Evolutionary conservation across 2,888 invertebrate genomes (phyloP).

Genomic region (Acleris cristana): DNA sequence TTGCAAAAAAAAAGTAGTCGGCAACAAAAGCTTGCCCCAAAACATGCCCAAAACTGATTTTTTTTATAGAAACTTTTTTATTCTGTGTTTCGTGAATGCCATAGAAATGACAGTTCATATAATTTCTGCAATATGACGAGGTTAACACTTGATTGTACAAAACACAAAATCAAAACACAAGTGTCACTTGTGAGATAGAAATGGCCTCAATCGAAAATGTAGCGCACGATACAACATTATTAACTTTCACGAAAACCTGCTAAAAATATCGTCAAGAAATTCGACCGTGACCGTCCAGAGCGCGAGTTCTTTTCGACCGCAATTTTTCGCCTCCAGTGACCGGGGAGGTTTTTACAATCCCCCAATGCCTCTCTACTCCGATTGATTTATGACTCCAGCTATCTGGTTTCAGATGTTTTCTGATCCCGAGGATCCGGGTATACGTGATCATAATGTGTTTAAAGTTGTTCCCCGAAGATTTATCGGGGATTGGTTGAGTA

Average conservation of each 20-base stretch:
- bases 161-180: no score
- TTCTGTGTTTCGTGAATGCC: no score
- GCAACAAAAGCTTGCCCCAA: no score
- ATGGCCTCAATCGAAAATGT: no score
- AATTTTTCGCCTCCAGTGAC: slow-evolving; percentile 54
- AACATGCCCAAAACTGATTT: no score
- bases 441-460: slow-evolving; percentile 37
- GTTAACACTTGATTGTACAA: no score
- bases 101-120: no score
- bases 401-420: slow-evolving; percentile 62
- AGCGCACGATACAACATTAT: no score
- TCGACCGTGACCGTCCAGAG: background rate
- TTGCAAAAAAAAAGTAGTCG: no score
- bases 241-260: background rate
- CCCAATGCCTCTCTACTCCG: slow-evolving; percentile 48
- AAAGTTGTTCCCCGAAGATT: slow-evolving; percentile 22
- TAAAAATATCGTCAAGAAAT: slow-evolving; percentile 28
- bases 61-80: no score
- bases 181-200: no score
- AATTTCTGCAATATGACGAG: no score
- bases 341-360: slow-evolving; percentile 58
- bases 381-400: slow-evolving; percentile 63
- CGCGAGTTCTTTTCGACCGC: slow-evolving; percentile 45
- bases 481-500: slow-evolving; percentile 17
- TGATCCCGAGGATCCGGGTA: slow-evolving; percentile 18